Evolutionary conservation across 2,888 invertebrate genomes (phyloP).

Genomic region (Andrena minutula): DNA sequence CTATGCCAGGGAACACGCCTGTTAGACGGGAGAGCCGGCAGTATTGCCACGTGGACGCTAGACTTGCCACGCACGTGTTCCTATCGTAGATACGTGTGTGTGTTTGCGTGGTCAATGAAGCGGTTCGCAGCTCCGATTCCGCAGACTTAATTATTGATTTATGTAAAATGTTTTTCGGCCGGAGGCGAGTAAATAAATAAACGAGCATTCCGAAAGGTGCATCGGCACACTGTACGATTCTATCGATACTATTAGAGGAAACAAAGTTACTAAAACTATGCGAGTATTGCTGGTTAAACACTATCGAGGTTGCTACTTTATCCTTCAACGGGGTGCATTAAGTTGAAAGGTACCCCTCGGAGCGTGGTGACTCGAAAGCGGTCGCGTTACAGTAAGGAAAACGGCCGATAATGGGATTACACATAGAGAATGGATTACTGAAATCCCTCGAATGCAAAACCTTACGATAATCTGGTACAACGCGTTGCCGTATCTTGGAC

Average conservation of each 20-base stretch:
- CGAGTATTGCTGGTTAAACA: background rate
- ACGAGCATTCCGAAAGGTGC: constrained; percentile 15
- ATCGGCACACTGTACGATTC: background rate
- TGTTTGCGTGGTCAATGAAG: constrained; percentile 37
- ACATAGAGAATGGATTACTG: constrained; percentile 78
- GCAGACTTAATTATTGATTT: constrained; percentile 51
- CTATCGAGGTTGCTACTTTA: background rate
- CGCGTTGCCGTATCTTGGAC: constrained; percentile 54
- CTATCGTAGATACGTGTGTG: constrained; percentile 16
- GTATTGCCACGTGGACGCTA: constrained; percentile 57
- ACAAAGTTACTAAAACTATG: background rate
- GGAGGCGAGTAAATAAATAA: constrained; percentile 27
- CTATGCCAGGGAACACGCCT: constrained; percentile 32
- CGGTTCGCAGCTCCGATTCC: constrained; percentile 31
- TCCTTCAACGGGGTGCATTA: background rate
- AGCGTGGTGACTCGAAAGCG: constrained; percentile 15
- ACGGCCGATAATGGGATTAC: constrained; percentile 80
- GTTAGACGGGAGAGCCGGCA: constrained; percentile 7
- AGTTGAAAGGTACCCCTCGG: background rate
- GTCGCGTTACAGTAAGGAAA: constrained; percentile 68
- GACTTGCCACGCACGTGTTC: constrained; percentile 46
- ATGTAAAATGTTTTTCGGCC: constrained; percentile 47
- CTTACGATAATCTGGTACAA: constrained; percentile 69
- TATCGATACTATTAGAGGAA: constrained; percentile 13
- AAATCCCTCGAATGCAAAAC: constrained; percentile 81